Evolutionary conservation across 1,140 invertebrate species (phyloP), one percentile per base, ranked within the genome.

Genomic region (Danaus melanippus): DNA sequence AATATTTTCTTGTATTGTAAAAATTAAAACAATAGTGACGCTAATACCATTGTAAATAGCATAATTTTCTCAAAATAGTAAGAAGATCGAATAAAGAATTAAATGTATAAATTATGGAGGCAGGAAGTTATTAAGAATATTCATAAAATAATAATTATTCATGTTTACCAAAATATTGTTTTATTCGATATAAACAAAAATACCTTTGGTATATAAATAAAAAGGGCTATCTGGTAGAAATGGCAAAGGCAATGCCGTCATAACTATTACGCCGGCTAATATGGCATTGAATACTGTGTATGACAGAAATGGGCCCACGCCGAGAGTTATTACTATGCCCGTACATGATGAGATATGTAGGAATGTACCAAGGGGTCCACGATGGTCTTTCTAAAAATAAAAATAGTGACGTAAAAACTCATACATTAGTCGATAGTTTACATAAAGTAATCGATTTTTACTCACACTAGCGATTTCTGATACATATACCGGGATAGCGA

Each of bases 401-500:
- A 7, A 12, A 44, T 5, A 44, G 12, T 15, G 1, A 15, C 42
- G 10, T 44, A 44, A 44, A 44, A 44, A 44, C 10, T 7, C 42
- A n/a, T 44, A 6, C 1, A 44, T 2, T 44, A 6, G 1, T n/a
- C 42, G 42, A 10, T n/a, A 44, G 5, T 10, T 44, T 44, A 44
- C 10, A 44, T 7, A 2, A 44, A 7, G 9, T 44, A 7, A 44
- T 6, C 4, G 21, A 42, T 42, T 32, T 41, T 44, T 42, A 69
- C 70, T 71, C 49, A 76, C 73, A 52, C 65, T 69, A 54, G 71
- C 67, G 41, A 76, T 61, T 58, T 76, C 74, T 0, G 74, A 63
- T 12, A 63, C 53, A 39, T 76, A 76, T 11, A 67, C 61, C 10
- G 74, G 65, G 9, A 69, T 60, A 8, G 56, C 53, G 1, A 44